Base-by-base conservation (phyloP, 2,797 vertebrate species). In the Parauchenoglanis punctatus region DNA sequence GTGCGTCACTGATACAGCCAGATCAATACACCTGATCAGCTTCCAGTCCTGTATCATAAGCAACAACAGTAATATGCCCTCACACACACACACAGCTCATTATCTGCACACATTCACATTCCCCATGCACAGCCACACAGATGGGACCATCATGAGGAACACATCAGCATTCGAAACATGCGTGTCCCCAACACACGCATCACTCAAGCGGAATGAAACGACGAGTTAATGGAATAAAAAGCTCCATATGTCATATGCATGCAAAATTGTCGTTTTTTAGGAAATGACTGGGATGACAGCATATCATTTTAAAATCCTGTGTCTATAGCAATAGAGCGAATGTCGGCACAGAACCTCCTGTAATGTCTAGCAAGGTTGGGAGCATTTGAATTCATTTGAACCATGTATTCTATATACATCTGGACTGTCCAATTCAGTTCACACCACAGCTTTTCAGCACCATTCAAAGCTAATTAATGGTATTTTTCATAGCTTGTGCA, bases 1-100 rank as follows among this genome's bases (percentile, higher is more conserved):
- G 28, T 58, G 25, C 40, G 85, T 85, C 23, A 28, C 46, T 75
- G 84, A 86, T 85, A 59, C 15, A 68, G 72, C 54, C 25, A 28
- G 49, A 87, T 89, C 88, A 65, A 89, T 89, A 44, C 35, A 54
- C 25, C 49, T 77, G 83, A 89, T 84, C 46, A 52, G 18, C 61
- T 87, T 87, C 61, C 70, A 81, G 77, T n/a, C 70, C 65, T 61
- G 88, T 84, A 87, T 89, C 70, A 86, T 85, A 85, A 52, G 35
- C 72, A 59, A n/a, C 31, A 56, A 52, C 46, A 59, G 59, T n/a
- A 89, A 86, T 65, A 76, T 54, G 70, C 56, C 52, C 23, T 44
- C 23, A 4, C 25, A 83, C 40, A 17, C 89, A 18, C 89, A 86
- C 68, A 86, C 75, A 83, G 44, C 54, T 81, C 84, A 83, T 89